These are phyloP conservation scores for Solen grandis DNA, from an alignment of 1,140 invertebrate genomes.

Conservation along the genomic window DNA sequence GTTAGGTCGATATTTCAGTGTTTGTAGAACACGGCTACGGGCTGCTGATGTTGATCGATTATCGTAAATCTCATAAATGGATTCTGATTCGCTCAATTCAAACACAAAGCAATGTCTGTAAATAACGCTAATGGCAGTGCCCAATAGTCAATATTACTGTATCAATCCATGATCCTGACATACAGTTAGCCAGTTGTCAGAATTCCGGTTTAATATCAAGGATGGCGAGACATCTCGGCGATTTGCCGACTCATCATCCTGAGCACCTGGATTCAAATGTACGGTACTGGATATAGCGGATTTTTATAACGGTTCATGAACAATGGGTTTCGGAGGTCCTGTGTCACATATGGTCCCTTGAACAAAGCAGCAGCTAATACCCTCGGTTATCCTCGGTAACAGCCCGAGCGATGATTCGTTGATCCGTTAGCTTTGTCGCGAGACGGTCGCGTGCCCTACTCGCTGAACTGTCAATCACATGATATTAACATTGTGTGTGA, in stretches of 20 bases:
- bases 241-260: neutral
- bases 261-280: neutral
- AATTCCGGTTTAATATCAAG: neutral
- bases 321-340: slow-evolving; percentile 17
- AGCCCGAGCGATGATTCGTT: neutral
- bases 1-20: neutral
- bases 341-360: slow-evolving; percentile 32
- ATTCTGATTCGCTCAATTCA: too few relatives aligned
- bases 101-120: too few relatives aligned
- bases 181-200: neutral
- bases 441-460: slow-evolving; percentile 49
- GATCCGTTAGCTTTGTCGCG: slow-evolving; percentile 33
- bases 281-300: neutral
- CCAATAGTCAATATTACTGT: too few relatives aligned
- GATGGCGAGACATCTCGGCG: too few relatives aligned
- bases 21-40: too few relatives aligned
- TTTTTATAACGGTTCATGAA: slow-evolving; percentile 44
- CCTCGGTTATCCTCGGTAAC: neutral
- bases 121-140: too few relatives aligned
- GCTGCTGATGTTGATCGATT: too few relatives aligned
- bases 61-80: too few relatives aligned
- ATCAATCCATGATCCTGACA: too few relatives aligned
- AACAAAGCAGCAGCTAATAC: slow-evolving; percentile 16
- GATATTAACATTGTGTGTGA: neutral
- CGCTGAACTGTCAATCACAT: slow-evolving; percentile 39